Conservation (phyloP, 37 sponge, comb jelly and placozoan genomes). For the Sycon ciliatum region DNA sequence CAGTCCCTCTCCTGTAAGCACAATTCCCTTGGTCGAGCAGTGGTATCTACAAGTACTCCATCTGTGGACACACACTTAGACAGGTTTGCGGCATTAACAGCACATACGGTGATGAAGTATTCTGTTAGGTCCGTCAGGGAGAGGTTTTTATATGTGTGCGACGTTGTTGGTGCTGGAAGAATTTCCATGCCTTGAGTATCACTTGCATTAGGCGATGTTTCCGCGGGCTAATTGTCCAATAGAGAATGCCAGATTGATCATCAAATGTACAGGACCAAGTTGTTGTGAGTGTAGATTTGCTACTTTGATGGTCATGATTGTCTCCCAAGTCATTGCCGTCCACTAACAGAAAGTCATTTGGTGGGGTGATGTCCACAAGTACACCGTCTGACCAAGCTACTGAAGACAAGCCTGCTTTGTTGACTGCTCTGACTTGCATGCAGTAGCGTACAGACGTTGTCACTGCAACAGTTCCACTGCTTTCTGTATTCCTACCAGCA, state of each 20-base stretch:
- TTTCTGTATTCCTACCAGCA: neutral
- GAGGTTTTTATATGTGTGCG: neutral
- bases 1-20: no score
- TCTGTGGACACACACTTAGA: no score
- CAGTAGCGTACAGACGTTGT: neutral
- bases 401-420: neutral
- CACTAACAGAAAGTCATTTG: neutral
- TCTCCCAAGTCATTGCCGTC: neutral
- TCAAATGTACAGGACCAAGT: neutral
- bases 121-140: no score
- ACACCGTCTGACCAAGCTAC: neutral
- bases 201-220: neutral
- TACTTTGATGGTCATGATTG: neutral
- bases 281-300: neutral
- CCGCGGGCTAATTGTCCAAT: neutral
- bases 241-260: neutral
- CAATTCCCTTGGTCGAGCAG: neutral
- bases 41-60: neutral
- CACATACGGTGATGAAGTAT: no score
- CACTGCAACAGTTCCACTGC: neutral
- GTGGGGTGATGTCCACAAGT: neutral
- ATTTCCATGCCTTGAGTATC: neutral
- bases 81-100: no score
- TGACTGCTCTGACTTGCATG: neutral
- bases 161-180: neutral